Conservation (phyloP, 2,113 vertebrate species). For the Camelus bactrianus region DNA sequence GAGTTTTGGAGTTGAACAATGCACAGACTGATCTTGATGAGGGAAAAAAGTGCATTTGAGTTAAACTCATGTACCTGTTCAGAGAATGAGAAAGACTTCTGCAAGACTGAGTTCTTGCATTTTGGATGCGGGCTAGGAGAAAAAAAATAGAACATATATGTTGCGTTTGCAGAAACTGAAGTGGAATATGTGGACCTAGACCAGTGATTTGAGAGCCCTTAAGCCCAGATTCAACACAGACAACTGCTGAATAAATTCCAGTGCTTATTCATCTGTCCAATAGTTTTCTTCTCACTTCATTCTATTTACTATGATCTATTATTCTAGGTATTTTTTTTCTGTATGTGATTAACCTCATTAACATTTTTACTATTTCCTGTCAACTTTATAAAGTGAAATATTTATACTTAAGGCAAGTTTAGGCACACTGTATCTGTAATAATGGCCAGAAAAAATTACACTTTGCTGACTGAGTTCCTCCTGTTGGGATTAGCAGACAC, state of each 20-base stretch:
- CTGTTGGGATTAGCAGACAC: not conserved
- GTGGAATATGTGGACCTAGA: not conserved
- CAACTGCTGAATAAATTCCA: not conserved
- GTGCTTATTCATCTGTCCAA: not conserved
- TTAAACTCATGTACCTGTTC: too few relatives aligned
- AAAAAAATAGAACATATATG: not conserved
- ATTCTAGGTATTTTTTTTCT: not conserved
- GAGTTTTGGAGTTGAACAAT: not conserved
- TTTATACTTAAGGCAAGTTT: not conserved
- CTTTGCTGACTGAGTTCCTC: rapidly evolving
- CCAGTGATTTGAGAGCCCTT: not conserved
- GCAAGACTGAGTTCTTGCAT: not conserved
- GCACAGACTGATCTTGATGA: not conserved
- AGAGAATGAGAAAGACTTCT: not conserved
- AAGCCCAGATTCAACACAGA: not conserved
- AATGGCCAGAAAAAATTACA: conserved; percentile 43
- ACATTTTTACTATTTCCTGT: not conserved
- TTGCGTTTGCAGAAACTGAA: not conserved
- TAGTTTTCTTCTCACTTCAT: not conserved
- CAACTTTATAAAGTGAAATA: not conserved
- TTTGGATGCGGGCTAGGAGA: not conserved
- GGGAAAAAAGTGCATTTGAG: too few relatives aligned
- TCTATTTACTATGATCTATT: not conserved
- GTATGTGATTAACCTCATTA: not conserved
- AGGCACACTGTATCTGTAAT: not conserved